phyloP scores from a whole-genome alignment of 2,797 vertebrate genomes.

The Gymnopithys bicolor region DNA sequence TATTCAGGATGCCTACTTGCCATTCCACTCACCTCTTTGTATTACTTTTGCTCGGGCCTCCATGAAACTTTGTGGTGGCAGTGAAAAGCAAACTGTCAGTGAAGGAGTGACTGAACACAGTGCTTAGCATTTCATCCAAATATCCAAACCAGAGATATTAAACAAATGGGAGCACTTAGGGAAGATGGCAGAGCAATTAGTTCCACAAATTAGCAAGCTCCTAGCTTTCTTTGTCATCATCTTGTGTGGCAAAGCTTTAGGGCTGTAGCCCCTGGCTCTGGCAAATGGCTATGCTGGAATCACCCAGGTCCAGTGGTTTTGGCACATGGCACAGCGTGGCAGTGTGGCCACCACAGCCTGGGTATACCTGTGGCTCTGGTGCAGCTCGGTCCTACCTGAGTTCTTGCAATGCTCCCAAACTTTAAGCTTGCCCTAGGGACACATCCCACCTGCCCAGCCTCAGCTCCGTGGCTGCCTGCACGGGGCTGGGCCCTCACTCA shows the following conservation, averaged over 20 bases:
- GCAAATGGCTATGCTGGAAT: neutral
- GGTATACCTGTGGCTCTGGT: neutral
- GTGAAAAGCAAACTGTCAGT: neutral
- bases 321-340: neutral
- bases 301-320: neutral
- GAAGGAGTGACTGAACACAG: neutral
- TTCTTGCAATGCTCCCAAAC: neutral
- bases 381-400: neutral
- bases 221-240: neutral
- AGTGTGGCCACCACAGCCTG: neutral
- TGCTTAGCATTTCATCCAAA: neutral
- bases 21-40: neutral
- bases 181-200: neutral
- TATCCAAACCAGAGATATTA: neutral
- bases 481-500: neutral
- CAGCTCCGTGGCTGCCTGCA: neutral
- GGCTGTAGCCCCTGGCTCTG: neutral
- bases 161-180: neutral
- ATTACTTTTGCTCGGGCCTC: neutral
- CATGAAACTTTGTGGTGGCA: neutral
- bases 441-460: neutral
- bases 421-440: no score
- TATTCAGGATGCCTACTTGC: neutral
- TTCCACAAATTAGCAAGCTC: neutral
- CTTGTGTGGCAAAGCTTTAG: neutral